These are phyloP conservation scores for Taxidea taxus DNA, from an alignment of 2,113 vertebrate genomes.

Conservation along the genomic window DNA sequence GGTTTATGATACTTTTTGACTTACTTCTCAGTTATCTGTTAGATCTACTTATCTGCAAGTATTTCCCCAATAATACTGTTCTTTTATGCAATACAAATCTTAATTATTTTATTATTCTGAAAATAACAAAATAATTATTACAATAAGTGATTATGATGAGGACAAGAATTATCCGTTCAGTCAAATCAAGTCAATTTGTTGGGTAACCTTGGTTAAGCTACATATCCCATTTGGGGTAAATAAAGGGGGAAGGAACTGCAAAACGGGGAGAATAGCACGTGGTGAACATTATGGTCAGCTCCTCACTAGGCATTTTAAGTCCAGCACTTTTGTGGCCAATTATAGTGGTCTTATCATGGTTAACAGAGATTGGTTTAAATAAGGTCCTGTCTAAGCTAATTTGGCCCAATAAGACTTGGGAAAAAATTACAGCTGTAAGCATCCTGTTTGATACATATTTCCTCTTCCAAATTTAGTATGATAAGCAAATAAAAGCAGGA, in stretches of 20 bases:
- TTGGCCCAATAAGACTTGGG: background rate
- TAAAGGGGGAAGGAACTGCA: background rate
- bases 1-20: background rate
- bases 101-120: background rate
- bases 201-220: background rate
- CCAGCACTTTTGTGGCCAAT: background rate
- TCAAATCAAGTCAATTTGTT: background rate
- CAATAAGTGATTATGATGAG: background rate
- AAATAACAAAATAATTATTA: background rate
- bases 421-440: background rate
- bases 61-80: background rate
- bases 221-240: background rate
- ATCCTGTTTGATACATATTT: background rate
- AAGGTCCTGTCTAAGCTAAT: background rate
- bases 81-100: background rate
- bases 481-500: background rate
- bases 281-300: background rate
- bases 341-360: background rate
- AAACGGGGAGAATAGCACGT: background rate
- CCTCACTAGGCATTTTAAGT: background rate
- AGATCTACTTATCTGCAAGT: background rate
- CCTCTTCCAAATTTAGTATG: background rate
- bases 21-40: background rate
- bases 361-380: background rate
- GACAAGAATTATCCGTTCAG: background rate